phyloP scores from a whole-genome alignment of 2,888 invertebrate genomes.

The Trypoxylon attenuatum region DNA sequence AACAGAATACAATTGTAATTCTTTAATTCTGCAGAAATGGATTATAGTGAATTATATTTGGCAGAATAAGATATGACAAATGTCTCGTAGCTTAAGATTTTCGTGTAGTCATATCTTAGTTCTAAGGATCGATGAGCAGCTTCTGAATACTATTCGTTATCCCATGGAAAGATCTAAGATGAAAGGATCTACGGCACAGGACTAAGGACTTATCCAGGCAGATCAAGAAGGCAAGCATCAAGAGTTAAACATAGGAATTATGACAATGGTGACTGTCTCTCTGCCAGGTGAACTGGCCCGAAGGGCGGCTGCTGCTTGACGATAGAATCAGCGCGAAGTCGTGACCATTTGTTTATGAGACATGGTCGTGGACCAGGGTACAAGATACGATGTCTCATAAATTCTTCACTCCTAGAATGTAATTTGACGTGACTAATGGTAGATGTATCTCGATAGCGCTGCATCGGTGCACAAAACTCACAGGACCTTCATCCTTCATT shows the following conservation, averaged over 20 bases:
- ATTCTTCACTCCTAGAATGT: constrained; percentile 61
- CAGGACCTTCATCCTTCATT: constrained; percentile 61
- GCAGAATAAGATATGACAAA: too few relatives aligned
- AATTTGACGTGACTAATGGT: constrained; percentile 72
- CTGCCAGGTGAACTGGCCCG: constrained; percentile 4
- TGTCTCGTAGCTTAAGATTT: too few relatives aligned
- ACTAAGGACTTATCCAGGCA: not conserved
- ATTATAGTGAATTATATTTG: too few relatives aligned
- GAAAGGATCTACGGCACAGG: not conserved
- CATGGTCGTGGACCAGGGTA: constrained; percentile 58
- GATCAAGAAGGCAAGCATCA: constrained; percentile 9
- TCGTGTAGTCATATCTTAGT: too few relatives aligned
- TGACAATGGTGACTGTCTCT: constrained; percentile 4
- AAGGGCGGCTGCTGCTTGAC: constrained; percentile 54
- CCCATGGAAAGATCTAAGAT: too few relatives aligned
- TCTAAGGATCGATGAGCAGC: not conserved
- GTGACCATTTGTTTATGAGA: constrained; percentile 68
- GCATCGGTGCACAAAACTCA: constrained; percentile 55
- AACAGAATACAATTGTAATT: too few relatives aligned
- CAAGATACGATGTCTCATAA: constrained; percentile 65
- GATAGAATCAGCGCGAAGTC: constrained; percentile 68
- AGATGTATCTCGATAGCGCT: constrained; percentile 68
- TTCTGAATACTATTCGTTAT: too few relatives aligned
- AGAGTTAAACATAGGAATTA: constrained; percentile 21
- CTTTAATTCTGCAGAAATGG: too few relatives aligned